Base-by-base conservation (phyloP, 2,888 invertebrate genomes). In the Liodrosophila aerea region DNA sequence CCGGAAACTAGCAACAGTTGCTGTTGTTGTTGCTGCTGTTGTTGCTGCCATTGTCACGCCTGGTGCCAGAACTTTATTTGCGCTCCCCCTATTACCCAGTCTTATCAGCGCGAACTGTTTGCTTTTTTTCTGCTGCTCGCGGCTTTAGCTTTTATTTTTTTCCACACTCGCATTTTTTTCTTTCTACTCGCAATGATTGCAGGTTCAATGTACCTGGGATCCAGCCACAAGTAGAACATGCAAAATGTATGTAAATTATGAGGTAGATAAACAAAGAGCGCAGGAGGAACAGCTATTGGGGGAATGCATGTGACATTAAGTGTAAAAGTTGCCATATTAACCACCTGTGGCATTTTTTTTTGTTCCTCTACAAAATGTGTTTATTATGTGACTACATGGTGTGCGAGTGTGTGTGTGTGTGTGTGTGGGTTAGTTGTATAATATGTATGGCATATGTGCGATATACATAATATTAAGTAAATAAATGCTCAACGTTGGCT, bases 1-100 rank as follows among this genome's bases (percentile, higher is more conserved):
- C 74, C 82, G 84, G 86, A 86, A 86, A 75, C 83, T 84, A 75
- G 81, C 75, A 77, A 77, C 86, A 82, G 78, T 85, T 72, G 64
- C 39, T 64, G 66, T 57, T 59, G 54, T 11, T 59, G 47, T 34
- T 57, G 67, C 57, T 63, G 47, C 34, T 58, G n/a, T n/a, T 43
- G 37, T 15, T 59, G 27, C 30, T 56, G 58, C 22, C 56, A 47
- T 49, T 65, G 72, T 62, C 62, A 54, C 58, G 76, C 61, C 71
- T 65, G 75, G 40, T 72, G 76, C 60, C 75, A 65, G 56, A 77
- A 73, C 67, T 76, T 77, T 80, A 50, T 72, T 68, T 68, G 60
- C 27, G 7, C 29, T 56, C 40, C 50, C 31, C 29, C 1, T 7
- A 2, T 15, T 36, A 9, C 11, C 15, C 49, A 37, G 34, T 54